These are phyloP conservation scores for Ladona fulva DNA, from an alignment of 1,140 invertebrate genomes.

Conservation along the genomic window DNA sequence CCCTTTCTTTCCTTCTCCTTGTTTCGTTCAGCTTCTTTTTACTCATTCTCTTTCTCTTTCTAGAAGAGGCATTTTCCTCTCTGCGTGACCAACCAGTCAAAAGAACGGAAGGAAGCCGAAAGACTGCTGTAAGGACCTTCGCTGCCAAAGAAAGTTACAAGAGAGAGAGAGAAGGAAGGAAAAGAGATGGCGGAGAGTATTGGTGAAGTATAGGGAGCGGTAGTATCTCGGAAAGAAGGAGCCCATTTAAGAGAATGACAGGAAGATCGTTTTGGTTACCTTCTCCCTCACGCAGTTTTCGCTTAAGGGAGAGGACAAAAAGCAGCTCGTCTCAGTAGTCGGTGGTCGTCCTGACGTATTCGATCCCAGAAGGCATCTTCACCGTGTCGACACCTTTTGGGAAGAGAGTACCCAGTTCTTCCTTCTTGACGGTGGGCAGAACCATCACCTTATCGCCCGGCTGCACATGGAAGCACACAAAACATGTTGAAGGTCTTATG, in stretches of 20 bases:
- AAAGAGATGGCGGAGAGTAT: neutral
- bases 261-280: neutral
- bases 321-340: slow-evolving; percentile 41
- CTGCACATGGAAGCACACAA: slow-evolving; percentile 34
- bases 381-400: slow-evolving; percentile 58
- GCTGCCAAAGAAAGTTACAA: neutral
- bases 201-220: too few species aligned
- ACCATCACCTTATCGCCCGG: slow-evolving; percentile 75
- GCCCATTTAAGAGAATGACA: neutral
- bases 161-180: neutral
- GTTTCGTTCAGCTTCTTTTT: too few species aligned
- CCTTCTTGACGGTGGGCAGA: slow-evolving; percentile 57
- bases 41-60: too few species aligned
- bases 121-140: too few species aligned
- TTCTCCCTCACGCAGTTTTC: too few species aligned
- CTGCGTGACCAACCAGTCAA: neutral
- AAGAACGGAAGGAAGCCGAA: neutral
- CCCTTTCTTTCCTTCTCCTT: too few species aligned
- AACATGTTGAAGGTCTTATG: too few species aligned
- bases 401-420: slow-evolving; percentile 61
- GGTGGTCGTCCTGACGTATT: slow-evolving; percentile 68
- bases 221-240: neutral
- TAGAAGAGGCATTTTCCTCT: neutral
- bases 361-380: slow-evolving; percentile 66
- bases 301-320: too few species aligned